Evolutionary conservation across 2,797 vertebrate genomes (phyloP).

Genomic region (Lepus townsendii): DNA sequence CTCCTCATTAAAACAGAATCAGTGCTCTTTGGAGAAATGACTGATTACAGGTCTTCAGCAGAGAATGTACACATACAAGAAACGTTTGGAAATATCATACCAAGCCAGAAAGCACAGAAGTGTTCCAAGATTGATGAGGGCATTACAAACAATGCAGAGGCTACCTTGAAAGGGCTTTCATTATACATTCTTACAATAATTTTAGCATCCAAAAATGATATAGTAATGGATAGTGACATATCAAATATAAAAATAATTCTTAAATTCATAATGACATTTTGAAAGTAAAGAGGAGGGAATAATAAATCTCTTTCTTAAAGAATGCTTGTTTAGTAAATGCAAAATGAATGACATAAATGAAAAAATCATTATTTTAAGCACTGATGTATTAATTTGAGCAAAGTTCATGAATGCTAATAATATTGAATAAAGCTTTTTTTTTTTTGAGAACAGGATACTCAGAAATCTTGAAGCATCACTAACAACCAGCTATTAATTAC

Average conservation of each 20-base stretch:
- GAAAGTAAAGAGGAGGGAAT: background rate
- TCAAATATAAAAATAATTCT: background rate
- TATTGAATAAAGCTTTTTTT: background rate
- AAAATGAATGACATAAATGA: constrained; percentile 15
- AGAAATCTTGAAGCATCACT: constrained; percentile 15
- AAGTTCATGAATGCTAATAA: constrained; percentile 31
- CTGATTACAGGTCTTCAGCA: background rate
- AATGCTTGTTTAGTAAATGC: background rate
- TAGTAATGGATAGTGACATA: background rate
- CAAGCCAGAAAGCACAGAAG: background rate
- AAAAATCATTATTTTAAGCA: constrained; percentile 10
- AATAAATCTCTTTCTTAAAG: constrained; percentile 8
- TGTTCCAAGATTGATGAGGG: background rate
- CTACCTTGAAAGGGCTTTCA: background rate
- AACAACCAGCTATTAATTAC: background rate
- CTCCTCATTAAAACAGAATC: background rate
- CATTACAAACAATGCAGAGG: background rate
- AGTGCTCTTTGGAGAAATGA: background rate
- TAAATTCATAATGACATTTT: background rate
- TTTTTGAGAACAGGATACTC: background rate
- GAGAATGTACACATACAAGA: background rate
- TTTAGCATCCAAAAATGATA: background rate
- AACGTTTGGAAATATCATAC: background rate
- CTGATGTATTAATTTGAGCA: background rate
- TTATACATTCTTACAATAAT: background rate